A percentile compares a stretch with the other conserved stretches of the same genome.
Conservation (phyloP, 2,888 invertebrate species). For the Chamaedrilus cognettii region DNA sequence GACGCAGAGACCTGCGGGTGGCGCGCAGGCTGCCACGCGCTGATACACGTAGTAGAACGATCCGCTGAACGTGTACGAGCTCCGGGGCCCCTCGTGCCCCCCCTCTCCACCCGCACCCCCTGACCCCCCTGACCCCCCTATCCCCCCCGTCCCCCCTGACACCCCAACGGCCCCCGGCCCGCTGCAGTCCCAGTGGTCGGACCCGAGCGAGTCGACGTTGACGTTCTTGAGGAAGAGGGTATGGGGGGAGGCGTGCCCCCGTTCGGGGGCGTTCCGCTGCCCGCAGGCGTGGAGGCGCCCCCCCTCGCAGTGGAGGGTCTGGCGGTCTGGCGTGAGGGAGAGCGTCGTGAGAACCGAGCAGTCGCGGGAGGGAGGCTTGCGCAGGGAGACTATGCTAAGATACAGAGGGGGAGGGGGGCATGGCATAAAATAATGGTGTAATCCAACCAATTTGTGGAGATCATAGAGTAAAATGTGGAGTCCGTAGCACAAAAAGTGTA, state of each 20-base stretch:
- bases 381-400: neutral
- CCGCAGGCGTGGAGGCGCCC: slow-evolving; percentile 31
- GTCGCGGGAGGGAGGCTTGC: slow-evolving; percentile 6
- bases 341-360: slow-evolving; percentile 30
- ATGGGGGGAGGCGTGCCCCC: slow-evolving; percentile 21
- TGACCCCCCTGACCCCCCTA: no score
- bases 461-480: no score
- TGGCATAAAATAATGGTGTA: no score
- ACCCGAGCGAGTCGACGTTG: slow-evolving; percentile 29
- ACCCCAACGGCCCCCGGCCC: no score
- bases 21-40: slow-evolving; percentile 24
- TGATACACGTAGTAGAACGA: slow-evolving; percentile 30
- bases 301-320: slow-evolving; percentile 30
- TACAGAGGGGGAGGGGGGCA: no score
- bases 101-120: no score
- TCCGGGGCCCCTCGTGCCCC: no score
- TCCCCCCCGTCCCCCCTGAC: no score
- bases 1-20: no score
- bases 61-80: slow-evolving; percentile 27
- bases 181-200: slow-evolving; percentile 27
- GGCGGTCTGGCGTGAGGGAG: slow-evolving; percentile 31
- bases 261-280: slow-evolving; percentile 29
- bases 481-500: no score
- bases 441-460: no score
- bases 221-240: slow-evolving; percentile 31